A percentile compares a stretch with the other conserved stretches of the same genome.
Evolutionary conservation across 30 jellyfish, hydroid and myxozoan genomes (phyloP).

Genomic region (Chrysaora quinquecirrha): DNA sequence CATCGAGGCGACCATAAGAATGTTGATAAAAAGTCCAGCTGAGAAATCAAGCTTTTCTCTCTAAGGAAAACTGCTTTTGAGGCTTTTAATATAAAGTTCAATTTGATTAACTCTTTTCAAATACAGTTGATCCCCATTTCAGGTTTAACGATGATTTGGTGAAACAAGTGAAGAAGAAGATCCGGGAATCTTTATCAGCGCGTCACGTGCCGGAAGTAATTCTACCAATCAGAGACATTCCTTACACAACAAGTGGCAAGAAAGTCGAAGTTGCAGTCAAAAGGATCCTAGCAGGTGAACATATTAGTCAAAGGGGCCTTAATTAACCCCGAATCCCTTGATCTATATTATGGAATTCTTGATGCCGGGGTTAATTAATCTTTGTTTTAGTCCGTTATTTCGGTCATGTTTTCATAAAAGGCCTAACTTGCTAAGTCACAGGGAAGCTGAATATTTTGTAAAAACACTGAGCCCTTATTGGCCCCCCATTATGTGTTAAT

Average conservation of each 20-base stretch:
- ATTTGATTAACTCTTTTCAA: too few relatives aligned
- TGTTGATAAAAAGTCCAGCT: too few relatives aligned
- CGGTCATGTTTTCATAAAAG: too few relatives aligned
- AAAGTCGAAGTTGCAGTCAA: slow-evolving; percentile 98
- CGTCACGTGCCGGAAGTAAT: slow-evolving; percentile 96
- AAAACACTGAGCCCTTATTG: too few relatives aligned
- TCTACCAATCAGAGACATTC: slow-evolving; percentile 81
- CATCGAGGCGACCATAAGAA: too few relatives aligned
- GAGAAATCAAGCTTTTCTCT: too few relatives aligned
- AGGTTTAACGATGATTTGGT: slow-evolving; percentile 77
- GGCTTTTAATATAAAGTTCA: too few relatives aligned
- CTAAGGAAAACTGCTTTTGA: too few relatives aligned
- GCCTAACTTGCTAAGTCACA: too few relatives aligned
- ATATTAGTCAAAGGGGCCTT: slow-evolving; percentile 81
- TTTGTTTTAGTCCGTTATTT: background rate
- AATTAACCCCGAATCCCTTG: slow-evolving; percentile 92
- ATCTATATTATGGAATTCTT: slow-evolving; percentile 72
- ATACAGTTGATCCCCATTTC: background rate
- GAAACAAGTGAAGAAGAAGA: slow-evolving; percentile 53
- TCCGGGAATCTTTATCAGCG: slow-evolving; percentile 83
- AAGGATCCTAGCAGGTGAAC: slow-evolving; percentile 87
- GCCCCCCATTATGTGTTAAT: too few relatives aligned
- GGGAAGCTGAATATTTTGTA: too few relatives aligned
- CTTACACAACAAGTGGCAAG: slow-evolving; percentile 98
- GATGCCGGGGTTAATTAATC: slow-evolving; percentile 17